phyloP scores from a whole-genome alignment of 2,888 invertebrate genomes.

The Sesia apiformis region DNA sequence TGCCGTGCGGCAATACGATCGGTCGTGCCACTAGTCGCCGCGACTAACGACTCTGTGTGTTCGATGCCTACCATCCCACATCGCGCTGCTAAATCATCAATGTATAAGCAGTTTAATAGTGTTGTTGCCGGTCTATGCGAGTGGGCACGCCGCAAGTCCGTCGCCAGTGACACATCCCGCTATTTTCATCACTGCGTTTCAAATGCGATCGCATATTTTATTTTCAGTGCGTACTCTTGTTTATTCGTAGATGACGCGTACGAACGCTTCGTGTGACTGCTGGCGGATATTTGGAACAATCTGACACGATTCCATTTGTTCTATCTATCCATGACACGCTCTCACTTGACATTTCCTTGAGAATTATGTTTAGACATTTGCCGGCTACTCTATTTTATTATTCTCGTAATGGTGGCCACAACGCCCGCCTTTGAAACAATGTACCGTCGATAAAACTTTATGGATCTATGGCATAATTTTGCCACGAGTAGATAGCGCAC shows the following conservation, averaged over 20 bases:
- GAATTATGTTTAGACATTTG: conserved; percentile 26
- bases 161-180: conserved; percentile 45
- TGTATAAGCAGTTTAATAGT: too few species aligned
- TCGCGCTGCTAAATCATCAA: too few species aligned
- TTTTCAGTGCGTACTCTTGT: conserved; percentile 63
- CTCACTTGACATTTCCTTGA: conserved; percentile 25
- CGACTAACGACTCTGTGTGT: too few species aligned
- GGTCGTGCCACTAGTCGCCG: too few species aligned
- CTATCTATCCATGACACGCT: conserved; percentile 23
- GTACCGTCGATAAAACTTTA: conserved; percentile 13
- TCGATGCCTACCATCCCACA: too few species aligned
- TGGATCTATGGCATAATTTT: background rate
- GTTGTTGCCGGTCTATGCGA: conserved; percentile 19
- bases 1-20: too few species aligned
- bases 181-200: conserved; percentile 57
- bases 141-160: conserved; percentile 14
- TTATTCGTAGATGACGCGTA: conserved; percentile 54
- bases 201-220: conserved; percentile 65
- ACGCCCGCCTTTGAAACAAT: conserved; percentile 13
- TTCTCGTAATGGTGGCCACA: conserved; percentile 8
- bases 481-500: too few species aligned
- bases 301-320: conserved; percentile 38
- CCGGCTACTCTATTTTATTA: conserved; percentile 17
- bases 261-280: conserved; percentile 20
- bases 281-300: conserved; percentile 36